Base-by-base conservation (phyloP, 2,888 invertebrate species). In the Apeira syringaria region DNA sequence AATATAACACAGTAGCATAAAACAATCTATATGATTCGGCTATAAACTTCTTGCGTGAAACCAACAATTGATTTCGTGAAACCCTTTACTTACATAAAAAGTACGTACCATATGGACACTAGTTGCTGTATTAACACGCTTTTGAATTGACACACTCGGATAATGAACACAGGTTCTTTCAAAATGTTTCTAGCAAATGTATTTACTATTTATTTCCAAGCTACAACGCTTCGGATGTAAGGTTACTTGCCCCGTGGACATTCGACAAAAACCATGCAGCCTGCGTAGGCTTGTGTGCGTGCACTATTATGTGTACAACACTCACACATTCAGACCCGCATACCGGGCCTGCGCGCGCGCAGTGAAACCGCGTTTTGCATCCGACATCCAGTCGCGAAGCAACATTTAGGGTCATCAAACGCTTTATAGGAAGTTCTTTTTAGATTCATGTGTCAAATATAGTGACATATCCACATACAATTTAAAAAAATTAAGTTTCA, bases 231-330 rank as follows among this genome's bases (percentile, higher is more conserved):
- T 49, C 49, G 22, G 58, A 44, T 51, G 54, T 76, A 60, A 75
- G 73, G 81, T 80, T 85, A 86, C 80, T 84, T 89, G 88, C 88
- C 88, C 88, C 74, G 85, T 87, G 88, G 88, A 87, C 87, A 89
- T 56, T 88, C 80, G 79, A 89, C 87, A 89, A 89, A 89, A 89
- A 89, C 85, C 85, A 80, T 85, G 85, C 86, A 84, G 80, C 79
- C 77, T 80, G 64, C 59, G 32, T 44, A 25, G 30, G 22, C 24
- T 7, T 49, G 68, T 70, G 74, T 77, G 84, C 61, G 73, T 57
- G 63, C 59, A n/a, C 30, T 10, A 4, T 13, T 11, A 31, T 43
- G 32, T 35, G 11, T 26, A 39, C 34, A 35, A 3, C 47, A 54
- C 43, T 15, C 65, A 59, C 77, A 50, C 83, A 76, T 69, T 64